Evolutionary conservation across 35 echinoderm and acorn worm genomes (phyloP), one percentile per base, ranked within the genome.

Genomic region (Amphiura filiformis): DNA sequence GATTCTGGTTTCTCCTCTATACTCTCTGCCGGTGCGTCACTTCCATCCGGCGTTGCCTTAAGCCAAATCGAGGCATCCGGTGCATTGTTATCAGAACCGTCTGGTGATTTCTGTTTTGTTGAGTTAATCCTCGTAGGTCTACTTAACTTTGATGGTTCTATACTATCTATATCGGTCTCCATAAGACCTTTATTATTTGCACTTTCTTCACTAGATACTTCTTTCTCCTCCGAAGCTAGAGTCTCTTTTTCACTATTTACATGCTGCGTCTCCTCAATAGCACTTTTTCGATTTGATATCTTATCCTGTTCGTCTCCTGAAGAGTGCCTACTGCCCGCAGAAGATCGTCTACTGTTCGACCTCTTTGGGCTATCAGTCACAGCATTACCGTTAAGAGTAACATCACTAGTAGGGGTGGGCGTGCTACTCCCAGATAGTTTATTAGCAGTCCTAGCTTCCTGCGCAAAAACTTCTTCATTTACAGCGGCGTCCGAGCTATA

Each of bases 401-500:
- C 82, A 39, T 84, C 82, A 56, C 81, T 85, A 2, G 89, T 91
- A 31, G 61, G 81, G 2, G 34, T 65, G 38, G 82, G 47, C 65
- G 36, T 42, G 65, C 81, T 94, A 38, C 49, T 56, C 32, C 75
- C 75, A 32, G 37, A 39, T 37, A 65, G 1, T 20, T 88, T 82
- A 41, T 52, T 78, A 31, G 82, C 61, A 35, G 35, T 87, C 40
- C 65, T 57, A 26, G 92, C 90, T 56, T 98, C 96, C 79, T 91
- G 82, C 0, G 86, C 83, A 87, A 98, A 98, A 32, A 94, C 77
- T 36, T 94, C 92, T 77, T 94, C 86, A 31, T 76, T 88, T n/a
- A 98, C 41, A 31, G 90, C 18, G 23, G 82, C 88, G 75, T 98
- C 96, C n/a, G 96, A 86, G 36, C 82, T 94, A 36, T 84, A 98